Base-by-base conservation (phyloP, 2,113 vertebrate species). In the Sarotherodon lohbergeri region DNA sequence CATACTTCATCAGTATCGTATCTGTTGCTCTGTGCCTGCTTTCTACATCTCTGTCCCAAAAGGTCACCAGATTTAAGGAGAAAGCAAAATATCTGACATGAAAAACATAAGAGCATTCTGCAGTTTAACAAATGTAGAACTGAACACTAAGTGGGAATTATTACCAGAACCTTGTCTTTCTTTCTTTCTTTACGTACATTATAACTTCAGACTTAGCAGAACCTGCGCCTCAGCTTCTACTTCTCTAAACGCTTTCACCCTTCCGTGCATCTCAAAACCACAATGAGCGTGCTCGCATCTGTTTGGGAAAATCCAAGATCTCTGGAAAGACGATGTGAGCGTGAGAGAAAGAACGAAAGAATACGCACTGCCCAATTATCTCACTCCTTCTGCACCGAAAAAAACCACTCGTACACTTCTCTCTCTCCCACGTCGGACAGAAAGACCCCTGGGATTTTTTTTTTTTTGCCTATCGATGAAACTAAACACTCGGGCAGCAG, bases 241-340 rank as follows among this genome's bases (percentile, higher is more conserved):
- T 66, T 68, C 63, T 6, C 39, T 43, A 71, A 71, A 24, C 7
- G 5, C 12, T 41, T 43, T 41, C 34, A 5, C 63, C 34, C 63
- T 68, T 22, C 22, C 6, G 19, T 48, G 41, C 32, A 2, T 79
- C 0, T 36, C 9, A 24, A 36, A 48, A 57, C 83, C 61, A 89
- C 87, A 61, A 84, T 39, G 36, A 59, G 84, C 34, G 6, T 55
- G 59, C 83, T 92, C 81, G 78, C 92, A 92, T 91, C 91, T 91
- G 91, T 88, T 92, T 63, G 22, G 55, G 41, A n/a, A 78, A 68
- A 83, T 66, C 85, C 83, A 17, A 89, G 85, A 91, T 92, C 85
- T 55, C 80, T 57, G 80, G 6, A 3, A 87, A 81, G 57, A 57
- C 80, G 27, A 61, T 13, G 83, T 56, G 29, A 36, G 82, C 19